Conservation (phyloP, 2,797 vertebrate species). For the Microchirus variegatus region DNA sequence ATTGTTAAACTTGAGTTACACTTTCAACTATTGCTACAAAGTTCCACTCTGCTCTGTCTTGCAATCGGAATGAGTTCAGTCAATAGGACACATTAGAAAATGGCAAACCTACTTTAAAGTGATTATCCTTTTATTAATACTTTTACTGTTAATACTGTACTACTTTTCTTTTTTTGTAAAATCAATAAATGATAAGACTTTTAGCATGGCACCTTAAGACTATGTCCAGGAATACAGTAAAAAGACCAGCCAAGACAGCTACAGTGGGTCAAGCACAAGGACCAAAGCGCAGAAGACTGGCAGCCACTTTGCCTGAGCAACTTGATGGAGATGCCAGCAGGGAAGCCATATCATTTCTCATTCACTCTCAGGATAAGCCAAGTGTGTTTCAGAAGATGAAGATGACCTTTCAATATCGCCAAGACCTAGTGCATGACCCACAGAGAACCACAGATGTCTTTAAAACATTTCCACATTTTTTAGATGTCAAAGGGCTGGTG, state of each 20-base stretch:
- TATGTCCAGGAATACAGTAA: constrained; percentile 29
- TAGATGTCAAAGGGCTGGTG: constrained; percentile 50
- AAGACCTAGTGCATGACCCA: constrained; percentile 40
- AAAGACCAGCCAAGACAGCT: constrained; percentile 15
- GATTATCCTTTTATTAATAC: background rate
- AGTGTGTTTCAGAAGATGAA: constrained; percentile 51
- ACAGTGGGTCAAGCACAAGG: constrained; percentile 21
- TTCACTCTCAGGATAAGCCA: constrained; percentile 29
- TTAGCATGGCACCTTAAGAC: constrained; percentile 49
- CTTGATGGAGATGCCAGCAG: constrained; percentile 42
- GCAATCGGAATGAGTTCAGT: background rate
- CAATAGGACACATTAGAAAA: no score
- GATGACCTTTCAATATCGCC: constrained; percentile 37
- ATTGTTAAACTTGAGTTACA: no score
- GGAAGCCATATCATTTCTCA: background rate
- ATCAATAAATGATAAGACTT: constrained; percentile 43
- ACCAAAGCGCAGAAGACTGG: constrained; percentile 38
- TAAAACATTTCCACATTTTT: constrained; percentile 38
- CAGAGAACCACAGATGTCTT: constrained; percentile 18
- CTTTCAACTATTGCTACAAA: no score
- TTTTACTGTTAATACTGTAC: constrained; percentile 46
- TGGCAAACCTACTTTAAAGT: background rate
- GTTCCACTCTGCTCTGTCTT: background rate
- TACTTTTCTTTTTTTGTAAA: constrained; percentile 41
- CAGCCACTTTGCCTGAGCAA: constrained; percentile 29